Conservation (phyloP, 2,888 invertebrate species). For the Drosophila meridiana region DNA sequence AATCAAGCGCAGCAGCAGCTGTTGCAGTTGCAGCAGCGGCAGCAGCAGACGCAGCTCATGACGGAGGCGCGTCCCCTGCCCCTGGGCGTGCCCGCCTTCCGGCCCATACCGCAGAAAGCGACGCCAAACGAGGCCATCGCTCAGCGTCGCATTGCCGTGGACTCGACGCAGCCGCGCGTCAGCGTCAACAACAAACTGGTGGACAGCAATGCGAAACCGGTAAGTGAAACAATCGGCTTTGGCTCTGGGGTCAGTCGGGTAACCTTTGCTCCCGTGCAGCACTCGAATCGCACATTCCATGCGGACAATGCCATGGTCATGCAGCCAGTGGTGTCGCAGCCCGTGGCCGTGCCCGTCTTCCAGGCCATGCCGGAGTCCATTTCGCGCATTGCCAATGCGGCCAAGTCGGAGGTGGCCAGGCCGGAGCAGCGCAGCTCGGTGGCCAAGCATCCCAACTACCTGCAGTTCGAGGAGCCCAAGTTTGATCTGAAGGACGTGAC, state of each 20-base stretch:
- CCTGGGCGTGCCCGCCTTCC: slow-evolving; percentile 91
- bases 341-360: slow-evolving; percentile 86
- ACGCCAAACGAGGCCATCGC: slow-evolving; percentile 47
- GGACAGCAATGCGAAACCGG: slow-evolving; percentile 66
- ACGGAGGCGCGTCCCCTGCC: slow-evolving; percentile 87
- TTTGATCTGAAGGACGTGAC: slow-evolving; percentile 84
- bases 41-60: slow-evolving; percentile 73
- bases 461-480: slow-evolving; percentile 83
- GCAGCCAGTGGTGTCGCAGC: slow-evolving; percentile 59
- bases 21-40: slow-evolving; percentile 32
- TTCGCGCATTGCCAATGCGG: slow-evolving; percentile 71
- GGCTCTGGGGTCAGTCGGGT: not conserved
- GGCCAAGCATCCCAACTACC: slow-evolving; percentile 75
- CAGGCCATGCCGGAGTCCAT: slow-evolving; percentile 87
- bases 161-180: slow-evolving; percentile 74
- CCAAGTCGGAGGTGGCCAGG: slow-evolving; percentile 41
- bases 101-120: slow-evolving; percentile 89
- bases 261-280: slow-evolving; percentile 42
- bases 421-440: slow-evolving; percentile 61
- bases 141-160: slow-evolving; percentile 80
- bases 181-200: slow-evolving; percentile 80
- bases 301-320: slow-evolving; percentile 77
- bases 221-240: slow-evolving; percentile 30
- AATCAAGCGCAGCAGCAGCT: slow-evolving; percentile 43
- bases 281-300: slow-evolving; percentile 81